Percentiles rank a stretch among this genome's conserved stretches.
phyloP scores from a whole-genome alignment of 2,888 invertebrate genomes.

The Hofmannophila pseudospretella region DNA sequence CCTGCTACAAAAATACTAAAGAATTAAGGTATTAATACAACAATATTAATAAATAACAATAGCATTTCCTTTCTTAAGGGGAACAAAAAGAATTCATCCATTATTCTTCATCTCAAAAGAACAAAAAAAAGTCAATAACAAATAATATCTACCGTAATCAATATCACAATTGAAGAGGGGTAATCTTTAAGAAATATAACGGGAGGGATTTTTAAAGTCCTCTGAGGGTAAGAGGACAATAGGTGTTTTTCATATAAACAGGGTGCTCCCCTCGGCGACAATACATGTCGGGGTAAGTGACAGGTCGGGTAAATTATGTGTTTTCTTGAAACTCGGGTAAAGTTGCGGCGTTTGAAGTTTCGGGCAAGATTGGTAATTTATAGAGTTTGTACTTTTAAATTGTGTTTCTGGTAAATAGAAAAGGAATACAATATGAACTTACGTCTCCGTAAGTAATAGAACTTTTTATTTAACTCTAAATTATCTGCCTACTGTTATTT shows the following conservation, averaged over 20 bases:
- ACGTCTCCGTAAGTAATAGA: no score
- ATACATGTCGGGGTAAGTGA: constrained; percentile 16
- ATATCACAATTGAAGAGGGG: constrained; percentile 21
- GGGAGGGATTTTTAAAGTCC: constrained; percentile 21
- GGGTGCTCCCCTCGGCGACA: constrained; percentile 13
- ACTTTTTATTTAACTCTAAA: no score
- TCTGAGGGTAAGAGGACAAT: constrained; percentile 20
- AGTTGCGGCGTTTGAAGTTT: constrained; percentile 11
- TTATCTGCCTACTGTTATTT: no score
- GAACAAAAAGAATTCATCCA: no score
- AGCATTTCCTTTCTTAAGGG: no score
- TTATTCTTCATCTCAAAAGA: no score
- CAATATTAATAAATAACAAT: no score
- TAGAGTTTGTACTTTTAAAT: constrained; percentile 1
- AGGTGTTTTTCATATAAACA: constrained; percentile 23
- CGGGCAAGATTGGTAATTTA: constrained; percentile 12
- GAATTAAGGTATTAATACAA: no score
- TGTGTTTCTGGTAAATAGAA: no score
- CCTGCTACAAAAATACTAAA: no score
- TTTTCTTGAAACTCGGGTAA: constrained; percentile 15
- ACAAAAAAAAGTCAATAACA: constrained; percentile 10
- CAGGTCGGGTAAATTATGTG: constrained; percentile 20
- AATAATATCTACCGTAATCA: constrained; percentile 17
- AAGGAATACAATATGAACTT: no score
- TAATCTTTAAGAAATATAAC: constrained; percentile 16